These are phyloP conservation scores for Operophtera brumata DNA, from an alignment of 2,888 invertebrate species.

Conservation along the genomic window DNA sequence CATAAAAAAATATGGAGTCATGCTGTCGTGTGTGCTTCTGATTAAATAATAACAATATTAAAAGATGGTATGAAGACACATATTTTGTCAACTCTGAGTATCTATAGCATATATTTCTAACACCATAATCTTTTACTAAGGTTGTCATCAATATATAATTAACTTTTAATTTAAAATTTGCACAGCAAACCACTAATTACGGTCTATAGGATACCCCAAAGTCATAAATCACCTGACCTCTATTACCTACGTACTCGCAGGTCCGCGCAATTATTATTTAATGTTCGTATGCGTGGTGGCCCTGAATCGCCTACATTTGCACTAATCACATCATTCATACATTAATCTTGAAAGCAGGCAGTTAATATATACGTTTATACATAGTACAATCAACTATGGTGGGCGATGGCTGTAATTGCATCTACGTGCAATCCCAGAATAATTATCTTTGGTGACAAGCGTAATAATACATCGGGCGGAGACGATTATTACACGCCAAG, in stretches of 20 bases:
- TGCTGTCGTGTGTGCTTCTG: too few relatives aligned
- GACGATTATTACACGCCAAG: slow-evolving; percentile 53
- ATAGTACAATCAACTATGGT: slow-evolving; percentile 40
- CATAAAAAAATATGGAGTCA: too few relatives aligned
- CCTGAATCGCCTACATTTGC: slow-evolving; percentile 4
- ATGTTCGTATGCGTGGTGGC: slow-evolving; percentile 13
- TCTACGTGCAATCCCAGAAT: slow-evolving; percentile 66
- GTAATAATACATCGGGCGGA: slow-evolving; percentile 54
- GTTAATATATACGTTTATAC: slow-evolving; percentile 23
- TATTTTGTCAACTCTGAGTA: too few relatives aligned
- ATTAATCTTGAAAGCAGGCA: slow-evolving; percentile 8
- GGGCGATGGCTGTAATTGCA: slow-evolving; percentile 56
- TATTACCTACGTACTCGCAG: slow-evolving; percentile 1
- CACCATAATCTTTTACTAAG: too few relatives aligned
- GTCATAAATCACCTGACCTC: slow-evolving; percentile 15
- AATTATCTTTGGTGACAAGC: slow-evolving; percentile 66
- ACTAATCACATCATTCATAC: slow-evolving; percentile 10
- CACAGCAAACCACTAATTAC: slow-evolving; percentile 10
- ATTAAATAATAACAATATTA: too few relatives aligned
- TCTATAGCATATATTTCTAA: too few relatives aligned
- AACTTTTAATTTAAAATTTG: slow-evolving; percentile 6
- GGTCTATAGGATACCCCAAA: slow-evolving; percentile 5
- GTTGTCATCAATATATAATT: not conserved
- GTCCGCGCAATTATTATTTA: slow-evolving; percentile 6
- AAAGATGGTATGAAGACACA: too few relatives aligned